These are phyloP conservation scores for Chironomus riparius DNA, from an alignment of 2,888 invertebrate species.

Conservation along the genomic window DNA sequence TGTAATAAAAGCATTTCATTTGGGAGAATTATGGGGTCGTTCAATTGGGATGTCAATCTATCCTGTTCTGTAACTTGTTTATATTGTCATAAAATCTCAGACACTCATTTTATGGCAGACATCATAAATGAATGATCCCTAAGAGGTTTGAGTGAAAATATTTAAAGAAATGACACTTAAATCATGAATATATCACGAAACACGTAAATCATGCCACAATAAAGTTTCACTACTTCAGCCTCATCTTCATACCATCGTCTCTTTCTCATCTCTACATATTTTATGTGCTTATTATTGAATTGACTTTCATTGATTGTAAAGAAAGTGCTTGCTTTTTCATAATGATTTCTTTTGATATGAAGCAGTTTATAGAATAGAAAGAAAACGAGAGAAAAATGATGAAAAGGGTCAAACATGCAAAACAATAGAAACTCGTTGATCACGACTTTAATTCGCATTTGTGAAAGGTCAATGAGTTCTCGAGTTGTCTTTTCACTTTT, in stretches of 20 bases:
- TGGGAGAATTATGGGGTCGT: too few relatives aligned
- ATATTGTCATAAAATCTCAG: too few relatives aligned
- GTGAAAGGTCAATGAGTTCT: slow-evolving; percentile 10
- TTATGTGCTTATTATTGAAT: not conserved
- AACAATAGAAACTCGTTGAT: not conserved
- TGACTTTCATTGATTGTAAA: not conserved
- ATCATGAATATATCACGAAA: not conserved
- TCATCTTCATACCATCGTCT: too few relatives aligned
- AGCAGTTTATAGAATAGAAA: not conserved
- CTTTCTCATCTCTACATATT: not conserved
- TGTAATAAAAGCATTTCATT: too few relatives aligned
- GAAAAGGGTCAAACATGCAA: slow-evolving; percentile 12
- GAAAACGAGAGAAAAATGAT: not conserved
- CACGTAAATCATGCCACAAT: not conserved
- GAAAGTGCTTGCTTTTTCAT: not conserved
- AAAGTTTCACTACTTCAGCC: not conserved
- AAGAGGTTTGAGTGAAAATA: too few relatives aligned
- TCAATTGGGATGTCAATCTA: too few relatives aligned
- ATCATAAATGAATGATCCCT: too few relatives aligned
- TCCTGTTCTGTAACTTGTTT: too few relatives aligned
- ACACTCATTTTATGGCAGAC: too few relatives aligned
- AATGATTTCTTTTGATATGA: not conserved
- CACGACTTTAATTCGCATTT: slow-evolving; percentile 8
- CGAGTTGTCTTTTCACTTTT: not conserved
- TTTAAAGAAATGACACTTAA: not conserved